phyloP scores from a whole-genome alignment of 2,797 vertebrate genomes.

The Carapus acus region DNA sequence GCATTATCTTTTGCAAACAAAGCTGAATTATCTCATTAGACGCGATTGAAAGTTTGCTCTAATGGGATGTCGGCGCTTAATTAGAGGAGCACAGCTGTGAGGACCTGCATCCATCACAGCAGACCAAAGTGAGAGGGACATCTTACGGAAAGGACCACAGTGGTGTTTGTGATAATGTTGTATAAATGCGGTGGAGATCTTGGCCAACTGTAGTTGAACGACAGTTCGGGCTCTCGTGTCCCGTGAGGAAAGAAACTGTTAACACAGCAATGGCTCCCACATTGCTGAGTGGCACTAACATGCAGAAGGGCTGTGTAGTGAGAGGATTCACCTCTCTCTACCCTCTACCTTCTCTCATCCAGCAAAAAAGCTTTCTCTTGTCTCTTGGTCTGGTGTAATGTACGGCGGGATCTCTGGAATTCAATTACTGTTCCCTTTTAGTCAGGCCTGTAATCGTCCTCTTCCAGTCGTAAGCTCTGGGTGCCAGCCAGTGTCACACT shows the following conservation, averaged over 20 bases:
- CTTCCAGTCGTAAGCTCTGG: conserved; percentile 66
- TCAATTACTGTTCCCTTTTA: conserved; percentile 75
- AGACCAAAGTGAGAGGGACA: conserved; percentile 54
- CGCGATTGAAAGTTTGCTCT: too few relatives aligned
- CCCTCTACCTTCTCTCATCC: conserved; percentile 68
- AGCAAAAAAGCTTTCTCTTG: conserved; percentile 76
- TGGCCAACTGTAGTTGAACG: conserved; percentile 67
- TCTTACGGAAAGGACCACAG: conserved; percentile 46
- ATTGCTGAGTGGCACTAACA: conserved; percentile 71
- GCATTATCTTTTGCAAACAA: too few relatives aligned
- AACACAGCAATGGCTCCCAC: conserved; percentile 72
- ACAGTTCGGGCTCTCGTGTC: conserved; percentile 68
- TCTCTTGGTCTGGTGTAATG: conserved; percentile 69
- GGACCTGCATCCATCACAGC: too few relatives aligned
- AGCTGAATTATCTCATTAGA: too few relatives aligned
- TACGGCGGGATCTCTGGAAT: conserved; percentile 72
- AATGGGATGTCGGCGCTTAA: too few relatives aligned
- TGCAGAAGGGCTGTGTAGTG: conserved; percentile 53
- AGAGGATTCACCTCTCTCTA: conserved; percentile 67
- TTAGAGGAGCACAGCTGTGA: too few relatives aligned
- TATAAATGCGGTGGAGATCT: conserved; percentile 66
- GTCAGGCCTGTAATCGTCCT: conserved; percentile 66
- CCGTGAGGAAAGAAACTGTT: conserved; percentile 72
- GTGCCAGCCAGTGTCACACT: conserved; percentile 64
- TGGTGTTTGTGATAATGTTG: conserved; percentile 59